These are phyloP conservation scores for Epinephelus moara DNA, from an alignment of 2,113 vertebrate species.

Conservation along the genomic window DNA sequence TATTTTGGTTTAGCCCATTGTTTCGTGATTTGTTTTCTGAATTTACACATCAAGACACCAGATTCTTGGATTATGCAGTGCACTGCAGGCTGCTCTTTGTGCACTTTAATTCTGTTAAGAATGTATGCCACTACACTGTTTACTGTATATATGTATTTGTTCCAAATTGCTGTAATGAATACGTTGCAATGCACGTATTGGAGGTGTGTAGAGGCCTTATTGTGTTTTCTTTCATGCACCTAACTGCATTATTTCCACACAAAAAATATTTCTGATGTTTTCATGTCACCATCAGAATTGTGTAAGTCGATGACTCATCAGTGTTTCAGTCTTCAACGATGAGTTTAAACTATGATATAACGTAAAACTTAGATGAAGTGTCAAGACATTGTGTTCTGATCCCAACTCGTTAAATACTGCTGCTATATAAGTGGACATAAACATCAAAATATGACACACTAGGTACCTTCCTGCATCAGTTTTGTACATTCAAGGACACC, in stretches of 20 bases:
- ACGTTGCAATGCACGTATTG: not conserved
- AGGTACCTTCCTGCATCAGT: too few species aligned
- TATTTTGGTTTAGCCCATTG: constrained; percentile 25
- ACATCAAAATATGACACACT: too few species aligned
- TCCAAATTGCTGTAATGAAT: not conserved
- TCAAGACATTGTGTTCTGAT: too few species aligned
- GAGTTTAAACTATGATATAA: not conserved
- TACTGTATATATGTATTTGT: not conserved
- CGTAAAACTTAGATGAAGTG: not conserved
- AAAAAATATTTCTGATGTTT: not conserved
- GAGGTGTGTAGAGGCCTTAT: too few species aligned
- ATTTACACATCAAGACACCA: constrained; percentile 13
- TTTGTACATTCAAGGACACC: too few species aligned
- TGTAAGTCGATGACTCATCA: not conserved
- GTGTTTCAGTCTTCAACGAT: not conserved
- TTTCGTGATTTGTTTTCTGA: constrained; percentile 14
- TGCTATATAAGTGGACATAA: too few species aligned
- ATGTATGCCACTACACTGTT: not conserved
- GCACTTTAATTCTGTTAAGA: not conserved
- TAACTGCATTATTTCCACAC: not conserved
- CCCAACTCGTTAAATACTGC: too few species aligned
- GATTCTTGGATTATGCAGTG: not conserved
- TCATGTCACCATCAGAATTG: not conserved
- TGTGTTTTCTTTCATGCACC: too few species aligned
- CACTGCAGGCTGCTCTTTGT: not conserved